These are phyloP conservation scores for Epinephelus awoara DNA, from an alignment of 2,797 vertebrate genomes.

Conservation along the genomic window DNA sequence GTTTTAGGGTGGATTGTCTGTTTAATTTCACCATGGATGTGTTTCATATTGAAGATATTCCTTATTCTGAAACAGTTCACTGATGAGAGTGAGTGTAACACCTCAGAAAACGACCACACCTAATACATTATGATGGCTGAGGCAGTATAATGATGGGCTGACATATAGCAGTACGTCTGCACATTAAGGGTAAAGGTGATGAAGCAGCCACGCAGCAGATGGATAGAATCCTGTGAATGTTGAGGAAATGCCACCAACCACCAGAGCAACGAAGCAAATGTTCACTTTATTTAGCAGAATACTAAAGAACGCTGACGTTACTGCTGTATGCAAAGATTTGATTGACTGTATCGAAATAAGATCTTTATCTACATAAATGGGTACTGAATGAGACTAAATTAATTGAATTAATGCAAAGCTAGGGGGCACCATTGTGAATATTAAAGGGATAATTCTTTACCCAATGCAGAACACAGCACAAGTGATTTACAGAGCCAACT, in stretches of 20 bases:
- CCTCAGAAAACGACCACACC: not conserved
- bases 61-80: not conserved
- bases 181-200: slow-evolving; percentile 8
- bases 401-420: not conserved
- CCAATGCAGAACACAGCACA: not conserved
- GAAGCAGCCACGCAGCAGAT: slow-evolving; percentile 22
- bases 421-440: not conserved
- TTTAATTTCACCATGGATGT: not conserved
- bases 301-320: not conserved
- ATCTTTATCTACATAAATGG: too few species aligned
- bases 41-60: not conserved
- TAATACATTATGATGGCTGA: not conserved
- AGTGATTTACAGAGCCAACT: too few species aligned
- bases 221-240: not conserved
- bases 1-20: not conserved
- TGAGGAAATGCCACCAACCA: not conserved
- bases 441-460: not conserved
- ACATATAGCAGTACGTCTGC: slow-evolving; percentile 7
- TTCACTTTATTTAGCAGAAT: not conserved
- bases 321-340: not conserved
- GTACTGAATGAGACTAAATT: not conserved
- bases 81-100: not conserved
- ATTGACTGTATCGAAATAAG: not conserved
- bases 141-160: not conserved
- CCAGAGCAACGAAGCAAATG: not conserved